A percentile compares a stretch with the other conserved stretches of the same genome.
These are phyloP conservation scores for Schlechtendalia chinensis DNA, from an alignment of 1,140 invertebrate genomes.

Conservation along the genomic window DNA sequence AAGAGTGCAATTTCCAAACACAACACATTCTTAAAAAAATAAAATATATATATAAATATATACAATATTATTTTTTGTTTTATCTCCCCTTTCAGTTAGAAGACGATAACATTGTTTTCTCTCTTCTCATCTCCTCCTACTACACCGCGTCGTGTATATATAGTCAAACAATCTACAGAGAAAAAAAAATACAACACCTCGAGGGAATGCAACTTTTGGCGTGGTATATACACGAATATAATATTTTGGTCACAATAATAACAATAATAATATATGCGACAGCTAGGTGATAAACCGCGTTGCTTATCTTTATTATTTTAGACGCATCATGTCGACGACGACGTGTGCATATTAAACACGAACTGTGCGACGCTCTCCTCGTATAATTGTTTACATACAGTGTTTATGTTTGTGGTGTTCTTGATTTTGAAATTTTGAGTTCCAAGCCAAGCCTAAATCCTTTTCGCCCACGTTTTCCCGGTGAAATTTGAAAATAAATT, in stretches of 20 bases:
- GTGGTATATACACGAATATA: not conserved
- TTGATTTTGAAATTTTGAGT: too few relatives aligned
- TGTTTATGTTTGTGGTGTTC: too few relatives aligned
- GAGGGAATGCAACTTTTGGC: not conserved
- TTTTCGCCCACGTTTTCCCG: too few relatives aligned
- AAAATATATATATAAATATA: not conserved
- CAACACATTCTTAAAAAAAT: slow-evolving; percentile 33
- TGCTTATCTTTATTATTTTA: not conserved
- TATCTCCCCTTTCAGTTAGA: slow-evolving; percentile 22
- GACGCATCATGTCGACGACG: too few relatives aligned
- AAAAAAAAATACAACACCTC: slow-evolving; percentile 30
- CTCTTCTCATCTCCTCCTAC: not conserved
- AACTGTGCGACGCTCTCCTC: too few relatives aligned
- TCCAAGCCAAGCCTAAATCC: too few relatives aligned
- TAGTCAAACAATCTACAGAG: not conserved
- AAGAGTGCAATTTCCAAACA: slow-evolving; percentile 26
- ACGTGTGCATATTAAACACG: not conserved
- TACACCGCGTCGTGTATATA: not conserved
- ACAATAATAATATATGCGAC: not conserved
- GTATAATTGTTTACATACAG: too few relatives aligned
- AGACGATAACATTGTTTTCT: slow-evolving; percentile 38
- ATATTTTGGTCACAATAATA: slow-evolving; percentile 1
- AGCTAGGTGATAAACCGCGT: not conserved
- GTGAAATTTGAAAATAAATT: too few relatives aligned
- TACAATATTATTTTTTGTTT: slow-evolving; percentile 2